Evolutionary conservation across 1,140 invertebrate species (phyloP), one percentile per base, ranked within the genome.

Genomic region (Gryllus bimaculatus): DNA sequence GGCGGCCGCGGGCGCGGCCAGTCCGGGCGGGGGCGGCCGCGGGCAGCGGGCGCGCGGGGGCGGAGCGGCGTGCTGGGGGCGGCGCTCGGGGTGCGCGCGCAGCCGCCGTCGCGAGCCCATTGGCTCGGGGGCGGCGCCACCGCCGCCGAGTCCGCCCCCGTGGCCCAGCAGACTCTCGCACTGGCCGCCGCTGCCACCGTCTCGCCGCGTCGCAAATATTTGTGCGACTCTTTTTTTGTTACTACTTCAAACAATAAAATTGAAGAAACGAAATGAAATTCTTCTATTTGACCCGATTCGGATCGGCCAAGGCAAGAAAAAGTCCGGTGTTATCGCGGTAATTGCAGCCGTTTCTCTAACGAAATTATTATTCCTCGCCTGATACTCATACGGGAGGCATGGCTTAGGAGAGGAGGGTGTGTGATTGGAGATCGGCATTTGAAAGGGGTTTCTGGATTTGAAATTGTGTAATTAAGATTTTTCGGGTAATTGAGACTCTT

Each of bases 81-180:
- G 74, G 76, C 48, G 76, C 47, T 18, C 18, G 76, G 54, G 54
- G 54, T 66, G 54, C 54, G 54, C 54, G 54, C 54, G 54, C 54
- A 66, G 10, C 54, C 54, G 54, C 54, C 54, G 10, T 66, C 54
- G 54, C 10, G 26, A 10, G 54, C 54, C 54, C 54, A 66, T 66
- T 48, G 39, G 47, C 74, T n/a, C 20, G 20, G 76, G 76, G 76
- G 76, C 76, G 76, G 13, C 20, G 20, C 76, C 18, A 26, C 12
- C 8, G 21, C 7, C 76, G 54, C 54, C 54, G 10, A 66, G 18
- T 10, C 54, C 54, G 18, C 54, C 54, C 54, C 54, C 54, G 54
- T 66, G 54, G 54, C 54, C 10, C 54, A 7, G 54, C 54, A 18
- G 18, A 13, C 18, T 18, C 54, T 66, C 54, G 54, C 10, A 66